phyloP scores from a whole-genome alignment of 2,797 vertebrate genomes.

The Eleutherodactylus coqui region DNA sequence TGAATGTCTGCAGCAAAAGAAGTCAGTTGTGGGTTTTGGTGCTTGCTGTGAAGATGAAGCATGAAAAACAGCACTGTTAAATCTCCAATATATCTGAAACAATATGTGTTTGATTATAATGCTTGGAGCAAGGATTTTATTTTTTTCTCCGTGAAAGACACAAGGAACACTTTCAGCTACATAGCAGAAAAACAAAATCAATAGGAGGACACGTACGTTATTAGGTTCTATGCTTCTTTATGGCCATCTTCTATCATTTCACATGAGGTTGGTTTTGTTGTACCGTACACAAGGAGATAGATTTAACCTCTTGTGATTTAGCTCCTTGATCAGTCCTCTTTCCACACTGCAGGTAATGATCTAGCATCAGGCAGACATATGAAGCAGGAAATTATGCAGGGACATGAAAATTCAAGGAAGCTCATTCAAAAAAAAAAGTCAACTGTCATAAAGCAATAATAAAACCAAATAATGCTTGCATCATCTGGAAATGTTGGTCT shows the following conservation, averaged over 20 bases:
- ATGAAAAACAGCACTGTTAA: conserved; percentile 36
- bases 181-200: conserved; percentile 44
- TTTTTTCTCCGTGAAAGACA: conserved; percentile 34
- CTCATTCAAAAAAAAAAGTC: neutral
- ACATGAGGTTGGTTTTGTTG: conserved; percentile 1
- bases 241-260: conserved; percentile 33
- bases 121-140: conserved; percentile 21
- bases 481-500: too few relatives aligned
- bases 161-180: conserved; percentile 22
- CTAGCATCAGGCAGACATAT: too few relatives aligned
- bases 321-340: neutral
- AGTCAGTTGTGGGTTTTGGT: conserved; percentile 39
- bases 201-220: conserved; percentile 24
- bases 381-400: too few relatives aligned
- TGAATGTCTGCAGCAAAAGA: conserved; percentile 42
- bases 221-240: conserved; percentile 22
- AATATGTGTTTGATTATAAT: conserved; percentile 49
- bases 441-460: too few relatives aligned
- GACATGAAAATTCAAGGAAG: neutral
- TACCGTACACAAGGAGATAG: conserved; percentile 20
- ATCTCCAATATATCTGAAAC: conserved; percentile 51
- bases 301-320: neutral
- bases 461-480: too few relatives aligned
- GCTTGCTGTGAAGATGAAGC: conserved; percentile 49
- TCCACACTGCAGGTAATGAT: neutral